These are phyloP conservation scores for Philereme transversata DNA, from an alignment of 2,888 invertebrate genomes.

Conservation along the genomic window DNA sequence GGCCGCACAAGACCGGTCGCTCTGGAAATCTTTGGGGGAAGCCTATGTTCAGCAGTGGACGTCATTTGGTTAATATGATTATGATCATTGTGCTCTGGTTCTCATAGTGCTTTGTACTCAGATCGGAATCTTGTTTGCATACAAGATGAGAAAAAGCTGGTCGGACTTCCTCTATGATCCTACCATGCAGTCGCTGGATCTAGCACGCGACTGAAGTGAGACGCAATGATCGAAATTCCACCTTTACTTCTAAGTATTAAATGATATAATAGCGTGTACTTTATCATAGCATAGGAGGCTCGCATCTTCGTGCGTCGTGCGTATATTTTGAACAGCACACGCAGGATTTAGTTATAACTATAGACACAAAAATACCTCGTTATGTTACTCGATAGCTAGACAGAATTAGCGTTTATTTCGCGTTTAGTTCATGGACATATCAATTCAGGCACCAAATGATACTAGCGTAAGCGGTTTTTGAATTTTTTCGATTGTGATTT, in stretches of 20 bases:
- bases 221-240: constrained; percentile 47
- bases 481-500: constrained; percentile 67
- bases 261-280: constrained; percentile 81
- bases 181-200: background rate
- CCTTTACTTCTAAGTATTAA: constrained; percentile 81
- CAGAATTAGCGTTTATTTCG: constrained; percentile 75
- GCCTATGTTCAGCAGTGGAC: too few relatives aligned
- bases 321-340: constrained; percentile 65
- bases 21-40: too few relatives aligned
- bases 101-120: background rate
- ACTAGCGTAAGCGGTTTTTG: constrained; percentile 77
- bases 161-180: background rate
- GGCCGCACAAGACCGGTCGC: too few relatives aligned
- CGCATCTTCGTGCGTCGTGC: constrained; percentile 60
- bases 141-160: background rate
- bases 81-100: too few relatives aligned
- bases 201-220: constrained; percentile 15
- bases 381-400: constrained; percentile 79
- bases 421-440: constrained; percentile 81
- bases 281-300: constrained; percentile 75
- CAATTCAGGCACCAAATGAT: constrained; percentile 82
- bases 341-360: constrained; percentile 70
- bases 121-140: background rate
- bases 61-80: too few relatives aligned
- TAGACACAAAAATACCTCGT: constrained; percentile 82